Evolutionary conservation across 2,888 invertebrate genomes (phyloP).

Genomic region (Ectropis crepuscularia): DNA sequence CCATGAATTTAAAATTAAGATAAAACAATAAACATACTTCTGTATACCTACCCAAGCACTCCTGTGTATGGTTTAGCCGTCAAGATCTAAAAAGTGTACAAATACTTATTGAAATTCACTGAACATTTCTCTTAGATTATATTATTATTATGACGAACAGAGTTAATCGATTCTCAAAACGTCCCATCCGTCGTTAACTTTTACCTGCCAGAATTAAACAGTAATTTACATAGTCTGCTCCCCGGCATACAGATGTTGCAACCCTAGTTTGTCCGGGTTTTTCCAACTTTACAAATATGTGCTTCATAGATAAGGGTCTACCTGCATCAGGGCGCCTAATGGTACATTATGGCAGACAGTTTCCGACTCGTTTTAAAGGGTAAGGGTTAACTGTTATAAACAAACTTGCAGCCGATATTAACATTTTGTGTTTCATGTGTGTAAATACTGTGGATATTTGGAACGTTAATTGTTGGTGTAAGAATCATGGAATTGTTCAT

Average conservation of each 20-base stretch:
- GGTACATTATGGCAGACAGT: conserved; percentile 74
- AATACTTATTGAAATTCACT: no score
- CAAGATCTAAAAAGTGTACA: no score
- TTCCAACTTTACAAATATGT: conserved; percentile 51
- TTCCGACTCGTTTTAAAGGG: conserved; percentile 43
- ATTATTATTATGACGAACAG: no score
- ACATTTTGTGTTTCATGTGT: conserved; percentile 23
- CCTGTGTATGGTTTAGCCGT: no score
- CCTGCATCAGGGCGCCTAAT: conserved; percentile 75
- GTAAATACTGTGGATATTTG: not conserved
- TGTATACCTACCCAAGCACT: no score
- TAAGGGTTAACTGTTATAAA: conserved; percentile 40
- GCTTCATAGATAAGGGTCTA: conserved; percentile 72
- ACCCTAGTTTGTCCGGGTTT: conserved; percentile 52
- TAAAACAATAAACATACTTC: no score
- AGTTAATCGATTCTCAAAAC: not conserved
- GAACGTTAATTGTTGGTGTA: no score
- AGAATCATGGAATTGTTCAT: no score
- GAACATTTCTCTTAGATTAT: no score
- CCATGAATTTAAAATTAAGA: no score
- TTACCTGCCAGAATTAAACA: conserved; percentile 28
- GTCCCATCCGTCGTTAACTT: conserved; percentile 26
- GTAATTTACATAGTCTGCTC: conserved; percentile 36
- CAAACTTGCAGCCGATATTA: conserved; percentile 42
- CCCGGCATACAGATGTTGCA: conserved; percentile 40